These are phyloP conservation scores for Microctonus hyperodae DNA, from an alignment of 2,888 invertebrate species.

Conservation along the genomic window DNA sequence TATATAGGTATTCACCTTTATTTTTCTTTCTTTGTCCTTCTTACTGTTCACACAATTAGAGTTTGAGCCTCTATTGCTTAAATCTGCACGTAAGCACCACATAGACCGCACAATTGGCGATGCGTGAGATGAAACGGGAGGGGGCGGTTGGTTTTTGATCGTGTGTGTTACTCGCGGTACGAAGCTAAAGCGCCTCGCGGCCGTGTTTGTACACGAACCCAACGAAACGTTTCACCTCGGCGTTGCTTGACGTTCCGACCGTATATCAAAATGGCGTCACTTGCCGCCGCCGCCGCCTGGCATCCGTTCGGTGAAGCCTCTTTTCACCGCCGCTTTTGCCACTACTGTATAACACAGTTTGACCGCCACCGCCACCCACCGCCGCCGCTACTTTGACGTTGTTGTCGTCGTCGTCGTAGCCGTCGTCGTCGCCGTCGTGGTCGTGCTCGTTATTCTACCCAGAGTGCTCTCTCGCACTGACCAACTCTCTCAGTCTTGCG, in stretches of 20 bases:
- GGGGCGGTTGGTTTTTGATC: not conserved
- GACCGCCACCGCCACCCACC: slow-evolving; percentile 31
- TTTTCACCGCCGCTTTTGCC: slow-evolving; percentile 3
- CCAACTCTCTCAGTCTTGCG: slow-evolving; percentile 29
- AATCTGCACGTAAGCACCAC: not conserved
- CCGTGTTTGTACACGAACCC: not conserved
- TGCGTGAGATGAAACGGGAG: slow-evolving; percentile 4
- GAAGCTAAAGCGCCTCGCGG: not conserved
- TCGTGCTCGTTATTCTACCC: not conserved
- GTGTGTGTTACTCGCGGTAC: not conserved
- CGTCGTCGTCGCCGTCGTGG: not conserved
- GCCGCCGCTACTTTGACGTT: not conserved
- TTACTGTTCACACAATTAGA: not conserved
- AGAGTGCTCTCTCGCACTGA: slow-evolving; percentile 1
- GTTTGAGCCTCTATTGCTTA: not conserved
- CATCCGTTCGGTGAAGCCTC: slow-evolving; percentile 50
- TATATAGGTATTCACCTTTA: not conserved
- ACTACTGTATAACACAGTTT: not conserved
- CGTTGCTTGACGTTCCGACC: slow-evolving; percentile 57
- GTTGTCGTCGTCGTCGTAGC: not conserved
- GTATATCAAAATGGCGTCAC: slow-evolving; percentile 62
- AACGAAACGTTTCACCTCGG: slow-evolving; percentile 31
- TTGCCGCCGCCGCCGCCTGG: slow-evolving; percentile 55
- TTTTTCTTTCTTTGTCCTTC: not conserved
- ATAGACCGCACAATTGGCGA: not conserved